These are phyloP conservation scores for Phalacrocorax brasilianus DNA, from an alignment of 2,113 vertebrate species.

Conservation along the genomic window DNA sequence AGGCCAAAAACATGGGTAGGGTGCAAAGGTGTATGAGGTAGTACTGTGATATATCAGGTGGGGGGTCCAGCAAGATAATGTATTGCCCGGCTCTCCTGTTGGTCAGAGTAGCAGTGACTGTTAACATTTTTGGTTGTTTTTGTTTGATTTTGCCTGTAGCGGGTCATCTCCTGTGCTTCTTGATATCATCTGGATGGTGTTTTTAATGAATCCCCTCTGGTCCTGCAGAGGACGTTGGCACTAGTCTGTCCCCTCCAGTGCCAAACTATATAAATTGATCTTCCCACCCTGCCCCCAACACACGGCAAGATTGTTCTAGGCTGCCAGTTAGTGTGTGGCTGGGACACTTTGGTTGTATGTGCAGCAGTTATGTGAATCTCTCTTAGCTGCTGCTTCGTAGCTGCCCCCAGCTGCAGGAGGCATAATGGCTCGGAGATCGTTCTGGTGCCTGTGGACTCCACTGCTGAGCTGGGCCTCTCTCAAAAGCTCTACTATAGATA, in stretches of 20 bases:
- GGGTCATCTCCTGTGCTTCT: neutral
- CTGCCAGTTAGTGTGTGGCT: neutral
- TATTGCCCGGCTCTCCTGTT: neutral
- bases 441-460: neutral
- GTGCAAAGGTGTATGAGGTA: neutral
- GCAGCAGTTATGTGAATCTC: neutral
- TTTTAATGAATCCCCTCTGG: neutral
- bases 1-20: neutral
- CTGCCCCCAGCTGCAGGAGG: neutral
- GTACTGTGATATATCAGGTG: neutral
- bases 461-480: neutral
- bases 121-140: neutral
- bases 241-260: neutral
- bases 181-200: neutral
- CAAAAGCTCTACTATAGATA: neutral
- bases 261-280: neutral
- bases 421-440: neutral
- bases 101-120: neutral
- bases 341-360: neutral
- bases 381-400: neutral
- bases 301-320: neutral
- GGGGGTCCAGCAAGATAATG: neutral
- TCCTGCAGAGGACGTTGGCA: neutral
- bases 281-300: neutral
- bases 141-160: neutral